Base-by-base conservation (phyloP, 2,888 invertebrate species). In the Heliconius cydno region DNA sequence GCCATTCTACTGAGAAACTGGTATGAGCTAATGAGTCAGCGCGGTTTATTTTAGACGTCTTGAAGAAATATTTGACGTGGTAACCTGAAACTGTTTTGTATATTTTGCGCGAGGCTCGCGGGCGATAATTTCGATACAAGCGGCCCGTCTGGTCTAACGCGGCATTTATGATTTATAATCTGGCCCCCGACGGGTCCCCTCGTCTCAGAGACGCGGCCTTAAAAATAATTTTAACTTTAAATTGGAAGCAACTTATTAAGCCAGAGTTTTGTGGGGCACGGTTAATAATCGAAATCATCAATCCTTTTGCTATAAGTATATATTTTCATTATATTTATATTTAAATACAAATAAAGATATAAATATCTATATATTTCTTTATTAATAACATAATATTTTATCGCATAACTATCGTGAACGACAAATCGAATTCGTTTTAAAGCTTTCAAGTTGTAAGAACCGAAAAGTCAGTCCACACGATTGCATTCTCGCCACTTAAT, bases 121-220 rank as follows among this genome's bases (percentile, higher is more conserved):
- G 91, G 90, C 92, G 93, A 93, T 94, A 92, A 94, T 93, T 94
- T 93, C 88, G 91, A 91, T 92, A 89, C 90, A 85, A 89, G 86
- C 87, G 82, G 84, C 87, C 88, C 87, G 89, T 89, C 86, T 87
- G 87, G 85, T 86, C 90, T 91, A 91, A 93, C 92, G 91, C 92
- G 94, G 92, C 93, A 91, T 90, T 91, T 93, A 92, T 94, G 94
- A 94, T 94, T 94, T 94, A 94, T 93, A 94, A 93, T 92, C 93
- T 90, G 89, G 92, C 89, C 92, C 86, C 89, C 91, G 91, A 91
- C 91, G 90, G 89, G 90, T 90, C 91, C 87, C 89, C 91, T 88
- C 88, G 89, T 89, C 90, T 88, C 89, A 90, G 91, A 91, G 92
- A 92, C 93, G 91, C 90, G 87, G 88, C 84, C 90, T 91, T 89